Percentiles rank a stretch among this genome's conserved stretches.
Evolutionary conservation across 35 echinoderm and acorn worm species (phyloP).

Genomic region (Eucidaris tribuloides): DNA sequence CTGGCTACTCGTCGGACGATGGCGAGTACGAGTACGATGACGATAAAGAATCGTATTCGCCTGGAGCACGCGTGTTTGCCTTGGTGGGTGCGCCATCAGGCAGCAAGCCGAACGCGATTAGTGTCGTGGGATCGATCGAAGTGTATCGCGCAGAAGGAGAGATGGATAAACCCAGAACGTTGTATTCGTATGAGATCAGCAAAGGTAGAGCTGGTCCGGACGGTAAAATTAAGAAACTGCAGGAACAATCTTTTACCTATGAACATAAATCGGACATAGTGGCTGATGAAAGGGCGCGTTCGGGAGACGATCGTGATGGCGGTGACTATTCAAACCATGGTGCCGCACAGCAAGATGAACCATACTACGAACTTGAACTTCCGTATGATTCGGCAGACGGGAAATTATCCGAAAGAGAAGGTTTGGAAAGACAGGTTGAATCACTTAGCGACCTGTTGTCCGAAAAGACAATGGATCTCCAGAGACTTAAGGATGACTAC

Average conservation of each 20-base stretch:
- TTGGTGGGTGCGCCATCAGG: not conserved
- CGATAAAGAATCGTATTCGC: not conserved
- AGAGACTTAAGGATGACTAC: constrained; percentile 8
- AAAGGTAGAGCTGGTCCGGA: not conserved
- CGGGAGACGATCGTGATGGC: too few relatives aligned
- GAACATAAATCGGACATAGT: not conserved
- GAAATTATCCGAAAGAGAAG: constrained; percentile 23
- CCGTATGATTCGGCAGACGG: not conserved
- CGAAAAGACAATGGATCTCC: not conserved
- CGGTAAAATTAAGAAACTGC: constrained; percentile 2
- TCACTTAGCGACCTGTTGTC: not conserved
- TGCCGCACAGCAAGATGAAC: too few relatives aligned
- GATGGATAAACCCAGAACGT: not conserved
- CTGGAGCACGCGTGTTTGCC: constrained; percentile 8
- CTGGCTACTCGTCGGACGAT: constrained; percentile 2
- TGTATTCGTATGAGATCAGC: constrained; percentile 18
- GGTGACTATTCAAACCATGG: too few relatives aligned
- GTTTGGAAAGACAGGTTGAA: not conserved
- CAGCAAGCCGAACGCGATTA: not conserved
- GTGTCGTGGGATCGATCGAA: not conserved
- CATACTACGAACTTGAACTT: too few relatives aligned
- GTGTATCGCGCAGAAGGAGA: constrained; percentile 9
- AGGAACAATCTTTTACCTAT: constrained; percentile 6
- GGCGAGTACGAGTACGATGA: not conserved
- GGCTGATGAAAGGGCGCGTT: too few relatives aligned